phyloP scores from a whole-genome alignment of 2,113 vertebrate genomes.

The Mohoua ochrocephala region DNA sequence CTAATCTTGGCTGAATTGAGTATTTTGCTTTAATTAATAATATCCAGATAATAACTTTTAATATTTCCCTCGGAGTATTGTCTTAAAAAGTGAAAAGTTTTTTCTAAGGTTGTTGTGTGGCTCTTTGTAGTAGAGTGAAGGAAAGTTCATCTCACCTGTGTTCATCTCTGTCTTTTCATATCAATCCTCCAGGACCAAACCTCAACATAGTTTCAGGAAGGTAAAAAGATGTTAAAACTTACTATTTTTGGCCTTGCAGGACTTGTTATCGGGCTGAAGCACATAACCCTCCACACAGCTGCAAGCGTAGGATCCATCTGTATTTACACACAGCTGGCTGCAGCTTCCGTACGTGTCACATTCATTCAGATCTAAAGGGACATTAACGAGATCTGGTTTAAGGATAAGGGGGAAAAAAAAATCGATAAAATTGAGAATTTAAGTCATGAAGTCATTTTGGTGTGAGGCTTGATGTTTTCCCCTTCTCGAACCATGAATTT shows the following conservation, averaged over 20 bases:
- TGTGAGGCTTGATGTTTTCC: neutral
- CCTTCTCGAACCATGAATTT: neutral
- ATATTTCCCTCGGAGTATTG: constrained; percentile 3
- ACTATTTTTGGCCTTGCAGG: constrained; percentile 94
- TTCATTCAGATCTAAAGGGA: constrained; percentile 89
- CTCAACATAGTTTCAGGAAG: neutral
- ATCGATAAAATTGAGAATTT: neutral
- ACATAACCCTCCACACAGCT: constrained; percentile 91
- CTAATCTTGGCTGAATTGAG: neutral
- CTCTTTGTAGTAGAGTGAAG: neutral
- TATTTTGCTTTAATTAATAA: constrained; percentile 31
- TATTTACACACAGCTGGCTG: constrained; percentile 91
- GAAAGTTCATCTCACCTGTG: neutral
- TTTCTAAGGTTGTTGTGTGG: neutral
- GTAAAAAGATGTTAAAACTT: constrained; percentile 56
- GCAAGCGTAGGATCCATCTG: constrained; percentile 88
- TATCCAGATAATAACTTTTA: constrained; percentile 22
- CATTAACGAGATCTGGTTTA: neutral
- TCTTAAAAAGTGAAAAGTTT: neutral
- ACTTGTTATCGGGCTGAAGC: constrained; percentile 86
- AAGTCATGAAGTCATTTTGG: neutral
- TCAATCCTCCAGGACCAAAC: neutral
- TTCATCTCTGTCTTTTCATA: neutral
- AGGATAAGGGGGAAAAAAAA: neutral
- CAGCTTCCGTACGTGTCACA: constrained; percentile 87